Evolutionary conservation across 2,113 vertebrate species (phyloP).

Genomic region (Salvelinus fontinalis): DNA sequence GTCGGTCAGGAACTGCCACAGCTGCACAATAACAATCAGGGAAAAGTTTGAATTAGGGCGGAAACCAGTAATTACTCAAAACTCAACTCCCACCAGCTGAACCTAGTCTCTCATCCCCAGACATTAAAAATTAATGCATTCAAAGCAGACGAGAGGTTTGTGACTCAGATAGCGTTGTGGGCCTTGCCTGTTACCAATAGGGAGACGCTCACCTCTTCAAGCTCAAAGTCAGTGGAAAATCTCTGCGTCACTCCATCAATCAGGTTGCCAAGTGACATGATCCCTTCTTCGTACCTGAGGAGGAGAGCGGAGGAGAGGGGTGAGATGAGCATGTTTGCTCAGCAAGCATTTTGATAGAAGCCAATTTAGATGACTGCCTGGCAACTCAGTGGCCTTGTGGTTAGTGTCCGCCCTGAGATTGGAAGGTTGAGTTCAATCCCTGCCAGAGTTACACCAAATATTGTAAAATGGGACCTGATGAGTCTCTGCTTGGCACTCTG

Average conservation of each 20-base stretch:
- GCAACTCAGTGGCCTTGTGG: too few species aligned
- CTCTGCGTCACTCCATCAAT: constrained; percentile 75
- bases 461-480: too few species aligned
- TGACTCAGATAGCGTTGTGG: neutral
- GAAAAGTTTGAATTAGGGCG: neutral
- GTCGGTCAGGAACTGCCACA: constrained; percentile 73
- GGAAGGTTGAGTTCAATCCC: too few species aligned
- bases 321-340: constrained; percentile 8
- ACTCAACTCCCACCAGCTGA: neutral
- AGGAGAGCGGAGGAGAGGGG: neutral
- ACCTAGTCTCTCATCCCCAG: too few species aligned
- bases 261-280: constrained; percentile 75
- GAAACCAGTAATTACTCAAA: neutral
- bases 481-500: too few species aligned
- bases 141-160: neutral
- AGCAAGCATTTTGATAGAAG: neutral
- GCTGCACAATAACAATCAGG: constrained; percentile 59
- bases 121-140: too few species aligned
- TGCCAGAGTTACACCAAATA: too few species aligned
- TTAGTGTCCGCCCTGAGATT: too few species aligned
- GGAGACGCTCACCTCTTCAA: constrained; percentile 80
- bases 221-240: constrained; percentile 81
- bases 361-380: neutral
- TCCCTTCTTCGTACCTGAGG: constrained; percentile 61
- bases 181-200: neutral